A percentile compares a stretch with the other conserved stretches of the same genome.
These are phyloP conservation scores for Lamellibrachia luymesi DNA, from an alignment of 1,140 invertebrate species.

Conservation along the genomic window DNA sequence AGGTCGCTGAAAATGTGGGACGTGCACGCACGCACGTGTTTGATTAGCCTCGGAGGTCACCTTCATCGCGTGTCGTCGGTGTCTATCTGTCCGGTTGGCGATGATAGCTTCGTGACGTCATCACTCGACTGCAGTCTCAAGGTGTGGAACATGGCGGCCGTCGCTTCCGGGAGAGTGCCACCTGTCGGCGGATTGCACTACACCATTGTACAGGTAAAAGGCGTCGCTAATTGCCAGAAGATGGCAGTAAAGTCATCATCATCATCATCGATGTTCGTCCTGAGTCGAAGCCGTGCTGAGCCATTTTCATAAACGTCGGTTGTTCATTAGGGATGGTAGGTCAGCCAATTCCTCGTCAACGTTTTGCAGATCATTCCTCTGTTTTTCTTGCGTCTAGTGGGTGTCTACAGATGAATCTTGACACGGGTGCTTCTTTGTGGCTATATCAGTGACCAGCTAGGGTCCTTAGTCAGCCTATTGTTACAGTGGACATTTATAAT, in stretches of 20 bases:
- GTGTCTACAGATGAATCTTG: too few relatives aligned
- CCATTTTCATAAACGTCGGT: too few relatives aligned
- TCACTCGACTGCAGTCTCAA: constrained; percentile 18
- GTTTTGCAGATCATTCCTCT: too few relatives aligned
- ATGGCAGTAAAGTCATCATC: background rate
- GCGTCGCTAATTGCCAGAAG: background rate
- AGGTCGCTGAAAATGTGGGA: constrained; percentile 18
- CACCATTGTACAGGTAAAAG: background rate
- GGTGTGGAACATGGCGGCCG: constrained; percentile 15
- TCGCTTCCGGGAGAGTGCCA: constrained; percentile 13
- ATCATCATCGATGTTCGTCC: background rate
- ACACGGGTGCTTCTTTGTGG: too few relatives aligned
- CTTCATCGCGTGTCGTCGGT: constrained; percentile 15
- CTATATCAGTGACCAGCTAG: too few relatives aligned
- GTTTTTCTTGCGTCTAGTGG: too few relatives aligned
- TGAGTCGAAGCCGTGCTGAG: too few relatives aligned
- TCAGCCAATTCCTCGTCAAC: too few relatives aligned
- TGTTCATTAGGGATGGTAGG: too few relatives aligned
- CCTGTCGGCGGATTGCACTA: constrained; percentile 15
- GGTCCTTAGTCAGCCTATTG: too few relatives aligned
- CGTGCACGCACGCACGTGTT: background rate
- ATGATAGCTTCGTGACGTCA: constrained; percentile 9
- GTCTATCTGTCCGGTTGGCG: background rate
- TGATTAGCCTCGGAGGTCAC: constrained; percentile 12
- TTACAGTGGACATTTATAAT: too few relatives aligned